Conservation (phyloP, 2,888 invertebrate genomes). For the Pristionchus exspectatus region DNA sequence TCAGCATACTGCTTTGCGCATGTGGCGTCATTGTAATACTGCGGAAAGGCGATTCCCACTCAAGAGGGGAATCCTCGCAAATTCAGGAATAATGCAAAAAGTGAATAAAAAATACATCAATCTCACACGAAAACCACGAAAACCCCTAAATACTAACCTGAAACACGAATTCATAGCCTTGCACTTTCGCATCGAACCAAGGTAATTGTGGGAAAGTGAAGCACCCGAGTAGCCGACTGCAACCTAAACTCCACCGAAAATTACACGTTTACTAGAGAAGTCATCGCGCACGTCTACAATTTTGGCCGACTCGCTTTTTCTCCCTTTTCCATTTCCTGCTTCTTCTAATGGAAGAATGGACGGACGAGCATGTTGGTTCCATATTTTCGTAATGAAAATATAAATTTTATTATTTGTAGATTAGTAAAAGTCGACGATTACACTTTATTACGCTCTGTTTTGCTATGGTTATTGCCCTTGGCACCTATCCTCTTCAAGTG, state of each 20-base stretch:
- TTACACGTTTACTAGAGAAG: background rate
- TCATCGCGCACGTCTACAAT: background rate
- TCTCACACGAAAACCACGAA: background rate
- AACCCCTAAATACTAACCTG: no score
- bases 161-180: no score
- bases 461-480: background rate
- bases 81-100: background rate
- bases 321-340: background rate
- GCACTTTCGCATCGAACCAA: background rate
- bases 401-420: background rate
- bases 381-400: background rate
- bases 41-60: background rate
- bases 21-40: background rate
- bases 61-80: background rate
- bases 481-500: background rate
- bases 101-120: background rate
- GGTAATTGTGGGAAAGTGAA: background rate
- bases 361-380: background rate
- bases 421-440: background rate
- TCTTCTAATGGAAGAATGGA: background rate
- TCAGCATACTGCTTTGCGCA: background rate
- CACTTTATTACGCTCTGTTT: background rate
- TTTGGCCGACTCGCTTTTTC: background rate
- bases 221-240: background rate
- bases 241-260: background rate